Conservation (phyloP, 1,140 invertebrate genomes). For the Aphaenogaster rudis region DNA sequence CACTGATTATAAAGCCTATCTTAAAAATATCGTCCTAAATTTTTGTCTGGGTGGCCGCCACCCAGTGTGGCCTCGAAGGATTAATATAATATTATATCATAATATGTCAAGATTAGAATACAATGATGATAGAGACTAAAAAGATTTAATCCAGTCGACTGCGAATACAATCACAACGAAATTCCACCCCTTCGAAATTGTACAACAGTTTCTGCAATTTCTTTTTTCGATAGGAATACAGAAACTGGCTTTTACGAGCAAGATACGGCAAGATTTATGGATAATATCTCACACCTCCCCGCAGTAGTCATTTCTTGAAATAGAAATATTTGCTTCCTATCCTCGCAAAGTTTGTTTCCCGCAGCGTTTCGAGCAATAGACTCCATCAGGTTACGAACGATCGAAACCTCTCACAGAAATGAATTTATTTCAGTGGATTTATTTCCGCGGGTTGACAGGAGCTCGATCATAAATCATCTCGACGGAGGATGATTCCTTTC, state of each 20-base stretch:
- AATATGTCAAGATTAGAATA: neutral
- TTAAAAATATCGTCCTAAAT: too few species aligned
- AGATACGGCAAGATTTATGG: slow-evolving; percentile 13
- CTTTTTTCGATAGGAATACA: neutral
- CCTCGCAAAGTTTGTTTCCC: slow-evolving; percentile 30
- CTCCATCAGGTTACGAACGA: slow-evolving; percentile 60
- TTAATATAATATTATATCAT: neutral
- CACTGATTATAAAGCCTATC: too few species aligned
- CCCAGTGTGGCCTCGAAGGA: too few species aligned
- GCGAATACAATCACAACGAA: neutral
- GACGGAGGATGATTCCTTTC: slow-evolving; percentile 42
- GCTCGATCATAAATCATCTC: slow-evolving; percentile 79
- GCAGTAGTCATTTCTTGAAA: neutral
- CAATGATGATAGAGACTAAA: neutral
- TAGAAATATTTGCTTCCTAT: slow-evolving; percentile 42
- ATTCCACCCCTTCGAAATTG: neutral
- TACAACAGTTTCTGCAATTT: neutral
- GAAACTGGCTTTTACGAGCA: neutral
- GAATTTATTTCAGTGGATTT: slow-evolving; percentile 82
- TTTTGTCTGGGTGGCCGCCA: too few species aligned
- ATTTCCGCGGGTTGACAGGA: slow-evolving; percentile 78
- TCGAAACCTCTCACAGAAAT: slow-evolving; percentile 83
- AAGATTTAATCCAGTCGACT: neutral
- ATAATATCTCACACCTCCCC: neutral
- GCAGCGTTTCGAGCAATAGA: slow-evolving; percentile 52